Evolutionary conservation across 2,888 invertebrate species (phyloP).

Genomic region (Callimorpha dominula): DNA sequence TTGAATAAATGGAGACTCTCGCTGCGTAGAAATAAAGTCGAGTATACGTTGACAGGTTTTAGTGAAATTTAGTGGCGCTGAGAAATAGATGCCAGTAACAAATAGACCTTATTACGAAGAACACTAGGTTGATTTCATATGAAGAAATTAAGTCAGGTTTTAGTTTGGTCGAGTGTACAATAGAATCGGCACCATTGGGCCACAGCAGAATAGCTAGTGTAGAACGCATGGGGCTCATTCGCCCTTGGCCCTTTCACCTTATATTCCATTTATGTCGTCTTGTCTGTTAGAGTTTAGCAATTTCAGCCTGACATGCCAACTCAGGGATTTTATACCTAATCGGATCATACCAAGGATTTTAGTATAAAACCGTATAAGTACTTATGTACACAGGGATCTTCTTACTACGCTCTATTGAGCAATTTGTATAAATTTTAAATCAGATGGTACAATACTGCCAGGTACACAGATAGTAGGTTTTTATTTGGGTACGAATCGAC

Average conservation of each 20-base stretch:
- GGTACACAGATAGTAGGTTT: constrained; percentile 25
- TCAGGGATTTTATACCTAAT: constrained; percentile 49
- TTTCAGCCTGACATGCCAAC: constrained; percentile 41
- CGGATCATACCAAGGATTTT: constrained; percentile 38
- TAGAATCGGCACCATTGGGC: background rate
- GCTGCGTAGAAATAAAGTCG: too few species aligned
- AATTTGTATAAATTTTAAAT: constrained; percentile 46
- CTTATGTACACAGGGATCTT: constrained; percentile 35
- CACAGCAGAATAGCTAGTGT: constrained; percentile 15
- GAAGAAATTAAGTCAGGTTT: too few species aligned
- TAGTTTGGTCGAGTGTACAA: too few species aligned
- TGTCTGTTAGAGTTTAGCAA: constrained; percentile 47
- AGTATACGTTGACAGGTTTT: too few species aligned
- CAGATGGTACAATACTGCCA: constrained; percentile 17
- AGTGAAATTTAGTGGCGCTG: too few species aligned
- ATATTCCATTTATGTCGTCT: constrained; percentile 39
- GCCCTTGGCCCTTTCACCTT: constrained; percentile 28
- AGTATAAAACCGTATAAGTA: constrained; percentile 23
- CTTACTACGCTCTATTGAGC: constrained; percentile 36
- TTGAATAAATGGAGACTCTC: too few species aligned
- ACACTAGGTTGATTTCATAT: too few species aligned
- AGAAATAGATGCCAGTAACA: too few species aligned
- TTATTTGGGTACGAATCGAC: constrained; percentile 28
- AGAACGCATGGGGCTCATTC: constrained; percentile 46
- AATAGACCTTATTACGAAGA: too few species aligned